Evolutionary conservation across 2,113 vertebrate species (phyloP), one percentile per base, ranked within the genome.

Genomic region (Corvus cornix): DNA sequence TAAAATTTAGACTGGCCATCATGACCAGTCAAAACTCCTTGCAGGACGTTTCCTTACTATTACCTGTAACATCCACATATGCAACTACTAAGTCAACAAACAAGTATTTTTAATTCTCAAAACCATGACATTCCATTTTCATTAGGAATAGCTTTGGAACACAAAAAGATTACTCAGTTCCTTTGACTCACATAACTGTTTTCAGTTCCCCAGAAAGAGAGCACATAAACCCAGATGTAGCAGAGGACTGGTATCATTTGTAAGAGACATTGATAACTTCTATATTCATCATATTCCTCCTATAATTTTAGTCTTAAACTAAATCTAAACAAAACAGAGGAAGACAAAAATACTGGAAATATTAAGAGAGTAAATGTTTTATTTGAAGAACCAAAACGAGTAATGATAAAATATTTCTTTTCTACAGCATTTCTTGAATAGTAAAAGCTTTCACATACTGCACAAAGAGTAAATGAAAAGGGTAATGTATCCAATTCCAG

Each of bases 61-160:
- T 69, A 59, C 21, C 10, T 91, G 31, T 35, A 92, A 21, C 66
- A 93, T 73, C 48, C 17, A 60, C 8, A 70, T 84, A 77, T 10
- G 12, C 13, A 60, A 69, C 53, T 93, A 74, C 24, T 55, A 53
- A 81, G 30, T 43, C 77, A 27, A 19, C 20, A 53, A 95, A 58
- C n/a, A 52, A 41, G 33, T n/a, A 48, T 73, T 89, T 92, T 70
- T 60, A 68, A 67, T 87, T 76, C 35, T 87, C 73, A 77, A 73
- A n/a, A 22, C 24, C 5, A 33, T 76, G 59, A 66, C 17, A 78
- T 78, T 78, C 15, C 20, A 48, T 30, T 68, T 96, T 95, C 72
- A 53, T 69, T 94, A 90, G 75, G 44, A 92, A 60, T 48, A 73
- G 13, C 16, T 80, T 79, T 33, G 35, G 39, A 67, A 30, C 4